Evolutionary conservation across 2,797 vertebrate species (phyloP).

Genomic region (Gouania willdenowi): DNA sequence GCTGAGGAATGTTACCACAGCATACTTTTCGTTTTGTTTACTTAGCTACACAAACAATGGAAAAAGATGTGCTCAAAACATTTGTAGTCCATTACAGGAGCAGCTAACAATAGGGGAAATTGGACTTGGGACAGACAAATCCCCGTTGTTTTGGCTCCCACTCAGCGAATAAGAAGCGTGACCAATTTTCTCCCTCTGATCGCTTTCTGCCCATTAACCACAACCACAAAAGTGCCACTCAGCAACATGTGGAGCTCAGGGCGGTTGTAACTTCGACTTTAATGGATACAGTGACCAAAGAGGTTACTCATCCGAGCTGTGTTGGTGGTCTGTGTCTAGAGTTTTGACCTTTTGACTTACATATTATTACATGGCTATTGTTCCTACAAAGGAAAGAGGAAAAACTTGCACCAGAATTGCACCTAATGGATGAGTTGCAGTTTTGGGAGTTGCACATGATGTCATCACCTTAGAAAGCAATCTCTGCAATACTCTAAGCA

Average conservation of each 20-base stretch:
- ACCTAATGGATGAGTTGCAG: too few species aligned
- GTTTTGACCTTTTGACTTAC: conserved; percentile 23
- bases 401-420: conserved; percentile 9
- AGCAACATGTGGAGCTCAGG: conserved; percentile 45
- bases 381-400: too few species aligned
- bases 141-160: conserved; percentile 30
- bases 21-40: too few species aligned
- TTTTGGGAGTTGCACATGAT: too few species aligned
- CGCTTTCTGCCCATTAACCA: conserved; percentile 38
- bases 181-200: conserved; percentile 19
- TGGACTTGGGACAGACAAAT: conserved; percentile 24
- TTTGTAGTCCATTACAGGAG: conserved; percentile 2
- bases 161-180: conserved; percentile 25
- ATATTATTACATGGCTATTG: conserved; percentile 9
- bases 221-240: conserved; percentile 59
- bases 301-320: conserved; percentile 27
- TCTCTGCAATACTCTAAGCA: too few species aligned
- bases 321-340: conserved; percentile 30
- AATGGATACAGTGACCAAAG: conserved; percentile 30
- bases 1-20: too few species aligned
- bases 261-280: conserved; percentile 41
- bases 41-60: conserved; percentile 10
- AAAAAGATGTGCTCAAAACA: conserved; percentile 5
- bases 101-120: conserved; percentile 26
- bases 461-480: too few species aligned